Conservation (phyloP, 1,140 invertebrate genomes). For the Lepidurus arcticus region DNA sequence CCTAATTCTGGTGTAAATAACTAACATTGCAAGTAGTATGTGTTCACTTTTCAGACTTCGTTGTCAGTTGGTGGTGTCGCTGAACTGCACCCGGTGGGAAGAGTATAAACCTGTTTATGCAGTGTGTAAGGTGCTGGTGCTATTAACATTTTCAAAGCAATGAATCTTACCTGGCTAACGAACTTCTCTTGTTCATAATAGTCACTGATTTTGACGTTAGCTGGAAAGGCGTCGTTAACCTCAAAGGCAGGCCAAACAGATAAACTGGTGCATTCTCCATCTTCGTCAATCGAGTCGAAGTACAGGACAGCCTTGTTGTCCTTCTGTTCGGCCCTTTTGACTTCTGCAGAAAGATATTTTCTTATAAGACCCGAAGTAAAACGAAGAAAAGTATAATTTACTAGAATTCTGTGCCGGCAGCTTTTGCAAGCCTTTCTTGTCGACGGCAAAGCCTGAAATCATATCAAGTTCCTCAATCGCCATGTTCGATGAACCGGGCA, state of each 20-base stretch:
- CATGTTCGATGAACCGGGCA: conserved; percentile 54
- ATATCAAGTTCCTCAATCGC: conserved; percentile 58
- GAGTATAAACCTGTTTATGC: neutral
- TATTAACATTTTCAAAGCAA: neutral
- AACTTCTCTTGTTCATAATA: conserved; percentile 47
- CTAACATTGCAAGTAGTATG: too few relatives aligned
- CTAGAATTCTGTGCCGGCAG: conserved; percentile 24
- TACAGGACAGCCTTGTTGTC: conserved; percentile 46
- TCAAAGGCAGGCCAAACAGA: conserved; percentile 46
- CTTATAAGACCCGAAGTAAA: neutral
- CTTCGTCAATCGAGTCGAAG: conserved; percentile 43
- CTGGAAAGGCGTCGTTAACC: conserved; percentile 54
- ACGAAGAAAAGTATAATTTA: neutral
- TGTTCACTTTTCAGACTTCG: neutral
- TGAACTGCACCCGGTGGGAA: neutral
- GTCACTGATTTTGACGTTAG: too few relatives aligned
- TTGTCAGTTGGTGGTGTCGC: neutral
- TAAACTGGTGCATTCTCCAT: conserved; percentile 46
- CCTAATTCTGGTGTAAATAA: too few relatives aligned
- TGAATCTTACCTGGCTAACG: neutral
- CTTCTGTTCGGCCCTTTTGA: conserved; percentile 46
- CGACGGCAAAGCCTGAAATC: conserved; percentile 57
- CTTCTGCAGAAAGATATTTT: conserved; percentile 26
- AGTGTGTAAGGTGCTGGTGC: neutral
- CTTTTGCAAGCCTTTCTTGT: conserved; percentile 48